Conservation (phyloP, 2,797 vertebrate species). For the Fratercula arctica region DNA sequence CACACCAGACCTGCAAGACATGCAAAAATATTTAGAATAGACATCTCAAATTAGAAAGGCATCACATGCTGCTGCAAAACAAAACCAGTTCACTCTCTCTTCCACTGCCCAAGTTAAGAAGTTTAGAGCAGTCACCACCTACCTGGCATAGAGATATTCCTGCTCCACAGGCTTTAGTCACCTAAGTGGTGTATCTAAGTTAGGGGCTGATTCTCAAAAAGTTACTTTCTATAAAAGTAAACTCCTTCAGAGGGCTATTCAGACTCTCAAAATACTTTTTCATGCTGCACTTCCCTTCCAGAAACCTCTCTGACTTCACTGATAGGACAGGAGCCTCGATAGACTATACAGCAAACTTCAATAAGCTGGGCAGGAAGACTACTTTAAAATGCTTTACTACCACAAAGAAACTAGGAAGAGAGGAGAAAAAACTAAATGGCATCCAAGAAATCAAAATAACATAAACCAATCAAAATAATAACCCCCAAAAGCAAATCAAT, state of each 20-base stretch:
- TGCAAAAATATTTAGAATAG: background rate
- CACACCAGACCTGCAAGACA: conserved; percentile 90
- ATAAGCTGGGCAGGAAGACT: background rate
- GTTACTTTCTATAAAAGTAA: background rate
- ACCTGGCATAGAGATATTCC: background rate
- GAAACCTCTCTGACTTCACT: background rate
- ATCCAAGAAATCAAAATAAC: background rate
- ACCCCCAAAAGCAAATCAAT: background rate
- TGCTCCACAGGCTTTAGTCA: background rate
- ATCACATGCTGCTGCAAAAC: background rate
- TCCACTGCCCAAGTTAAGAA: background rate
- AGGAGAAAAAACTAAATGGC: background rate
- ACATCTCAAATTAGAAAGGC: background rate
- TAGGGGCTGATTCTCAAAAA: background rate
- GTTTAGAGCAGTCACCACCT: background rate
- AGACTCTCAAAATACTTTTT: background rate
- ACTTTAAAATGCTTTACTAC: background rate
- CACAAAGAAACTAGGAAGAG: background rate
- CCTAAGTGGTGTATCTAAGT: background rate
- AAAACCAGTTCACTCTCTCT: background rate
- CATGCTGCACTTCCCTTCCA: background rate
- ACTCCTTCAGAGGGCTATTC: background rate
- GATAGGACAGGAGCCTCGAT: background rate
- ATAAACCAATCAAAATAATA: background rate
- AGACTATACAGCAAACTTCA: background rate